These are phyloP conservation scores for Brenthis daphne DNA, from an alignment of 2,888 invertebrate species.

Conservation along the genomic window DNA sequence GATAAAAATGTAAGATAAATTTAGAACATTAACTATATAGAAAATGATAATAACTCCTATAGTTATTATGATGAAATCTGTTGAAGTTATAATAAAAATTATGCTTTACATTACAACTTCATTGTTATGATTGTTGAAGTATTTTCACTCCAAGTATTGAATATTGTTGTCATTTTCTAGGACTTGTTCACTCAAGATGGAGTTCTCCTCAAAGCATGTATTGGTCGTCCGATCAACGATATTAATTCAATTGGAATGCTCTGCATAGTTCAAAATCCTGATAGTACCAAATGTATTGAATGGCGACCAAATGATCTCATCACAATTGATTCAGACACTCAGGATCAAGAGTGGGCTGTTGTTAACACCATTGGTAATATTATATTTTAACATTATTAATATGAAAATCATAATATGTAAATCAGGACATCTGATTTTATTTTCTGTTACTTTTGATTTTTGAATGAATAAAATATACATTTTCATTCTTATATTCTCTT, in stretches of 20 bases:
- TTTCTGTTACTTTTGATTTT: no score
- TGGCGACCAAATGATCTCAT: constrained; percentile 92
- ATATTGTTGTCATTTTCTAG: constrained; percentile 57
- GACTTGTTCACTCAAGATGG: constrained; percentile 91
- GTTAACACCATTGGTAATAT: constrained; percentile 86
- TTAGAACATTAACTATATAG: no score
- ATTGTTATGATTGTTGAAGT: no score
- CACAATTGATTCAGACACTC: constrained; percentile 87
- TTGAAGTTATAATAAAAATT: no score
- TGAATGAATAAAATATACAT: no score
- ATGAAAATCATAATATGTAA: neutral
- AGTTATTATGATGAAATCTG: no score
- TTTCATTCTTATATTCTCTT: no score
- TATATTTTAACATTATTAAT: constrained; percentile 37
- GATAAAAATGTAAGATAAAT: no score
- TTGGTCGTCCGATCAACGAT: constrained; percentile 83
- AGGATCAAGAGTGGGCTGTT: constrained; percentile 92
- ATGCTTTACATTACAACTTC: no score
- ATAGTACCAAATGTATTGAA: constrained; percentile 86
- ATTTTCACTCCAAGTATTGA: neutral
- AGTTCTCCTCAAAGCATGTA: constrained; percentile 86
- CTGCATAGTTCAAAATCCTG: constrained; percentile 84
- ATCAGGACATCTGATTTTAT: neutral
- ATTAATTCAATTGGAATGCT: constrained; percentile 86
- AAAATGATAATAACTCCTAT: no score